phyloP scores from a whole-genome alignment of 2,113 vertebrate genomes.

The Scortum barcoo region DNA sequence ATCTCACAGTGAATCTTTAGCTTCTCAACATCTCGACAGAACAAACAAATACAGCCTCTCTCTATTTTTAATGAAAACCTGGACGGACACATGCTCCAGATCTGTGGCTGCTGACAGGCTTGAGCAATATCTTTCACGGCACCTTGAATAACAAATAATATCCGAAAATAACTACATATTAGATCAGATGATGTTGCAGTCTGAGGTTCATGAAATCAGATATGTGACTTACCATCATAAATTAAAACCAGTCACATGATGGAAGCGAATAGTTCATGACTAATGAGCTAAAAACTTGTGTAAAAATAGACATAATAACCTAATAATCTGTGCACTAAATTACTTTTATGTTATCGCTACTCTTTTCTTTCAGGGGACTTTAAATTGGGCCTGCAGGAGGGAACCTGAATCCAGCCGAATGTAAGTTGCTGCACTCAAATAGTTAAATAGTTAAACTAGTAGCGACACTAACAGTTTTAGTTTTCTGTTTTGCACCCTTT shows the following conservation, averaged over 20 bases:
- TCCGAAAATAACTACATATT: not conserved
- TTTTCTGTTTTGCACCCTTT: not conserved
- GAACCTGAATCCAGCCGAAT: constrained; percentile 96
- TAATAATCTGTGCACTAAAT: not conserved
- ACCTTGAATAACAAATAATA: not conserved
- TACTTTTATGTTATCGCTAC: not conserved
- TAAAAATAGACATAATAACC: too few species aligned
- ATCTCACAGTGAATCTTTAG: not conserved
- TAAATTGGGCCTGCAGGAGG: constrained; percentile 87
- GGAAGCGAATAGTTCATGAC: too few species aligned
- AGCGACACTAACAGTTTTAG: too few species aligned
- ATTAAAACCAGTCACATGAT: not conserved
- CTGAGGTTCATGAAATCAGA: not conserved
- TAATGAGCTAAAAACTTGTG: too few species aligned
- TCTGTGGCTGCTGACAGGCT: not conserved
- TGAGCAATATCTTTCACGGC: not conserved
- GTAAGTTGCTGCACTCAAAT: constrained; percentile 85
- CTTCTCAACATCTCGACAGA: not conserved
- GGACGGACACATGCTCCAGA: too few species aligned
- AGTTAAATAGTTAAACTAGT: not conserved
- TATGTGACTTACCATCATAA: not conserved
- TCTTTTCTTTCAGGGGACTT: constrained; percentile 86
- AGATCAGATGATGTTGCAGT: not conserved
- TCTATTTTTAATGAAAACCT: not conserved
- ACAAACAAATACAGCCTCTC: not conserved